Base-by-base conservation (phyloP, 2,113 vertebrate species). In the Eudorcas thomsonii region DNA sequence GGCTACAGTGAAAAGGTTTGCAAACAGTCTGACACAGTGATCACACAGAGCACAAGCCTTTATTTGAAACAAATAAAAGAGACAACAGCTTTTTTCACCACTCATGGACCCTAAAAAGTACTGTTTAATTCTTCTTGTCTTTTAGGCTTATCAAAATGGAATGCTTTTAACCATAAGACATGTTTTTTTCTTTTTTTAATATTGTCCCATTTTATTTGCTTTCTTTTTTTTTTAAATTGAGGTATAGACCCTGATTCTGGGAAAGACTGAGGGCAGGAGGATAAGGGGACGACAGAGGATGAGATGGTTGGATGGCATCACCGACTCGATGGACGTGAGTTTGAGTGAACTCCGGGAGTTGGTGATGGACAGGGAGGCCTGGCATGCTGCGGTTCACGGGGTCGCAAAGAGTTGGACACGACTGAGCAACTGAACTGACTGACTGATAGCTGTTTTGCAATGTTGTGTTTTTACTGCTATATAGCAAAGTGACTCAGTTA, bases 371-470 rank as follows among this genome's bases (percentile, higher is more conserved):
- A 60, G 59, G 59, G 59, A 60, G 59, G 59, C 26, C 59, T 60
- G 59, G 26, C 0, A 2, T 30, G 59, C 26, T 60, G 59, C 0
- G 26, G 6, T 60, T 60, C 59, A 60, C 0, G 12, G 59, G 26
- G 59, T 30, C 28, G 0, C 59, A 60, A 45, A 45, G 26, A 30
- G 59, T 14, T 5, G 1, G 26, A 60, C 5, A 60, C 2, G 12
- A 30, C 5, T 60, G 5, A 60, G 13, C 5, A 0, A 60, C 26
- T 30, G 60, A 62, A 62, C 59, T 62, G 60, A 30, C 13, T 62
- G 60, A 33, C 60, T 33, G 60, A 3, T 3, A 14, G 71, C 36
- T 77, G 71, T 43, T 39, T 43, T 43, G 7, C 36, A 77, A 14
- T 43, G 23, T 43, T 71, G 67, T 5, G 2, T 67, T 67, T 67